Evolutionary conservation across 2,797 vertebrate species (phyloP).

Genomic region (Alauda arvensis): DNA sequence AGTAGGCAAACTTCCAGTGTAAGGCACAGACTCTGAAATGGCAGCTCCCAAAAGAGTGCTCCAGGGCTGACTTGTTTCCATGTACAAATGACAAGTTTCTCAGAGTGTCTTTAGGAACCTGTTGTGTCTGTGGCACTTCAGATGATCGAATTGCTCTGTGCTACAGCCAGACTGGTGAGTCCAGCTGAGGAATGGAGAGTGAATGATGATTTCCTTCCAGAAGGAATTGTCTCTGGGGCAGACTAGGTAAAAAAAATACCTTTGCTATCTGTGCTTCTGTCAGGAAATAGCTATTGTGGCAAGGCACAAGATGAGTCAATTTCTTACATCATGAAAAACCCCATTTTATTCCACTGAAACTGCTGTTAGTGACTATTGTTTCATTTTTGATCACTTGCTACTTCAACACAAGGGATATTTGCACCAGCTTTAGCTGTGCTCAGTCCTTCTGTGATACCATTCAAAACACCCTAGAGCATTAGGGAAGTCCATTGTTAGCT

Average conservation of each 20-base stretch:
- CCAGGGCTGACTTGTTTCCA: neutral
- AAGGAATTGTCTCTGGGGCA: neutral
- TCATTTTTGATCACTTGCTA: neutral
- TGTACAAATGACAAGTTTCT: neutral
- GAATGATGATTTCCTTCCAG: neutral
- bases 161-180: neutral
- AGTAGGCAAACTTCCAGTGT: neutral
- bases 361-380: neutral
- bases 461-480: neutral
- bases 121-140: neutral
- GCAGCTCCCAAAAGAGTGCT: slow-evolving; percentile 16
- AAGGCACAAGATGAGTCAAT: neutral
- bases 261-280: neutral
- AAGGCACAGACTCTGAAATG: neutral
- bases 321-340: neutral
- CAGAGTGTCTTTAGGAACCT: neutral
- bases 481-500: neutral
- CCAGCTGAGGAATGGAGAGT: neutral
- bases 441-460: neutral
- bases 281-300: neutral
- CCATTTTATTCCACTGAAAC: neutral
- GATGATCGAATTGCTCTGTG: neutral
- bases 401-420: neutral
- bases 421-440: neutral
- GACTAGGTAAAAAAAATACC: neutral